Evolutionary conservation across 2,888 invertebrate genomes (phyloP).

Genomic region (Iphiclides podalirius): DNA sequence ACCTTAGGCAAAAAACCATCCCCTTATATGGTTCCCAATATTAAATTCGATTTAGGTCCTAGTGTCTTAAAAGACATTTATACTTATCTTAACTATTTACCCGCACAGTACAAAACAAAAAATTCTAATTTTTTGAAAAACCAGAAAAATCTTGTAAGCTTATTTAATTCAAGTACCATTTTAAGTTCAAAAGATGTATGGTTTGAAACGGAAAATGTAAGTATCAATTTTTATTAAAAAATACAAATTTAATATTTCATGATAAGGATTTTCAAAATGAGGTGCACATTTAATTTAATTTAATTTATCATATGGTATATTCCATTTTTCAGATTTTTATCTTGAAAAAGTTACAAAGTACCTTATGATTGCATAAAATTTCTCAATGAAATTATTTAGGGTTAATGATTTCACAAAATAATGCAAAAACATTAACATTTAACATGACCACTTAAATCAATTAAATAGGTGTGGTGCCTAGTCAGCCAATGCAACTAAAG

Average conservation of each 20-base stretch:
- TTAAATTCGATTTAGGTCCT: conserved; percentile 48
- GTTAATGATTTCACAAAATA: no score
- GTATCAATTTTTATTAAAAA: conserved; percentile 30
- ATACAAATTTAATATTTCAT: not conserved
- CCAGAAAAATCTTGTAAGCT: conserved; percentile 50
- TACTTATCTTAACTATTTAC: conserved; percentile 62
- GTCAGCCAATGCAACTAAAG: no score
- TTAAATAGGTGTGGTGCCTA: no score
- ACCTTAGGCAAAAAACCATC: conserved; percentile 44
- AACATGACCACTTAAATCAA: no score
- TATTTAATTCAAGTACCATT: conserved; percentile 58
- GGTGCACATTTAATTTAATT: no score
- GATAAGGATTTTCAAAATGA: no score
- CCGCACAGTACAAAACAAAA: conserved; percentile 56
- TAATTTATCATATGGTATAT: no score
- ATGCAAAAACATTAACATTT: no score
- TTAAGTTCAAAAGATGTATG: conserved; percentile 44
- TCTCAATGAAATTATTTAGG: no score
- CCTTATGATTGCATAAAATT: no score
- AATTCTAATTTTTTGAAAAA: conserved; percentile 51
- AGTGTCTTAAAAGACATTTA: conserved; percentile 58
- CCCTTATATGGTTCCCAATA: conserved; percentile 44
- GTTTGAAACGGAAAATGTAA: conserved; percentile 55
- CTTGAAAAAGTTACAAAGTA: no score
- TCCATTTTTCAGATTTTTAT: no score